Evolutionary conservation across 2,888 invertebrate genomes (phyloP).

Genomic region (Melanotus villosus): DNA sequence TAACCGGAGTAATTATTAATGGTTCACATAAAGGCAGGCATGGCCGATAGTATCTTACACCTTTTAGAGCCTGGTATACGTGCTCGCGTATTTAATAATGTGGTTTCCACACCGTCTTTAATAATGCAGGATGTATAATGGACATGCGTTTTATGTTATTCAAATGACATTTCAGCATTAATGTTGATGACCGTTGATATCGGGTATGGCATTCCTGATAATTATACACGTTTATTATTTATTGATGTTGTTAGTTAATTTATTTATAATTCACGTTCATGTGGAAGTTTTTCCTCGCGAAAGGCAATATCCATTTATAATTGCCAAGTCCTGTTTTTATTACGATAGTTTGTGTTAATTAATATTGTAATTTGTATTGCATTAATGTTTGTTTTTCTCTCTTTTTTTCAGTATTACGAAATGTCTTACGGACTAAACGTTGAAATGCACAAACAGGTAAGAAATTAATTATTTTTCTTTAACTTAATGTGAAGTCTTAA

Average conservation of each 20-base stretch:
- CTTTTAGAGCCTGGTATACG: conserved; percentile 38
- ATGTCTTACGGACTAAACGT: conserved; percentile 97
- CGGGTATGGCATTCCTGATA: conserved; percentile 30
- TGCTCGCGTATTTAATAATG: conserved; percentile 39
- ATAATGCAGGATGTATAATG: conserved; percentile 39
- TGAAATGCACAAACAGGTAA: conserved; percentile 75
- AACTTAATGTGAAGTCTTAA: no score
- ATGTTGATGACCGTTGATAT: conserved; percentile 33
- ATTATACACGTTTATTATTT: conserved; percentile 32
- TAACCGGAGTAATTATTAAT: conserved; percentile 43
- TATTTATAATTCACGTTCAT: conserved; percentile 22
- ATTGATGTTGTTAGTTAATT: conserved; percentile 18
- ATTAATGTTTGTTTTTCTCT: conserved; percentile 47
- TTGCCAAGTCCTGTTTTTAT: background rate
- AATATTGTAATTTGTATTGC: conserved; percentile 1
- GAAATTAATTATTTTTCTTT: conserved; percentile 17
- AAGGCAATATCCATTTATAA: background rate
- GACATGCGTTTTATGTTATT: conserved; percentile 38
- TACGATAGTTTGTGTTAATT: conserved; percentile 6
- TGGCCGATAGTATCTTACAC: conserved; percentile 37
- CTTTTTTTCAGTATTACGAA: conserved; percentile 94
- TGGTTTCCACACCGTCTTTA: conserved; percentile 37
- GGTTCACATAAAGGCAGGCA: conserved; percentile 31
- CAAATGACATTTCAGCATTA: conserved; percentile 35
- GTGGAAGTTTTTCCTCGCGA: background rate